Conservation (phyloP, 2,113 vertebrate genomes). For the Xiphophorus maculatus region DNA sequence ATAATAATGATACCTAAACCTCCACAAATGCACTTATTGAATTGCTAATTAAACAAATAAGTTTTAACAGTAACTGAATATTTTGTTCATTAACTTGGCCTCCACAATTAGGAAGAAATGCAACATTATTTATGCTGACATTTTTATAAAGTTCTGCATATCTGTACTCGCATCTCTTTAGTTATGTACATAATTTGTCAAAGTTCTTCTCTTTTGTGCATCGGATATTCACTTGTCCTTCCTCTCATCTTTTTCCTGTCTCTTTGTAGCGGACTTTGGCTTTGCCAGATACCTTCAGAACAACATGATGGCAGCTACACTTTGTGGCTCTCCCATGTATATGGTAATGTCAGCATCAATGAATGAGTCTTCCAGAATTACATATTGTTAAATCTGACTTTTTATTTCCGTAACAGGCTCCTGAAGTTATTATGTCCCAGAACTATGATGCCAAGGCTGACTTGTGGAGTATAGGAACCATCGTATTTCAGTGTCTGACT, state of each 20-base stretch:
- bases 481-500: conserved; percentile 96
- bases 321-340: conserved; percentile 98
- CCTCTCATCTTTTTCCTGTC: no score
- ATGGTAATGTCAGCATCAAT: conserved; percentile 82
- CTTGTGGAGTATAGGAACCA: conserved; percentile 98
- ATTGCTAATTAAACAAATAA: no score
- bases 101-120: no score
- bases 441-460: conserved; percentile 97
- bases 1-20: no score
- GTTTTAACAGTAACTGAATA: no score
- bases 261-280: conserved; percentile 90
- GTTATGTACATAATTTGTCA: neutral
- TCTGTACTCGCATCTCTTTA: neutral
- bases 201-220: no score
- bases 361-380: neutral
- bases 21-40: no score
- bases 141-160: no score
- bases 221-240: no score
- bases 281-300: conserved; percentile 97
- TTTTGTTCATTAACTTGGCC: no score
- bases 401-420: conserved; percentile 82
- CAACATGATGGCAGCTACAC: conserved; percentile 97
- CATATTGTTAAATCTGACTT: neutral
- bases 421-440: conserved; percentile 98
- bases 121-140: no score